Conservation (phyloP, 1,140 invertebrate species). For the Drosophila rhopaloa region DNA sequence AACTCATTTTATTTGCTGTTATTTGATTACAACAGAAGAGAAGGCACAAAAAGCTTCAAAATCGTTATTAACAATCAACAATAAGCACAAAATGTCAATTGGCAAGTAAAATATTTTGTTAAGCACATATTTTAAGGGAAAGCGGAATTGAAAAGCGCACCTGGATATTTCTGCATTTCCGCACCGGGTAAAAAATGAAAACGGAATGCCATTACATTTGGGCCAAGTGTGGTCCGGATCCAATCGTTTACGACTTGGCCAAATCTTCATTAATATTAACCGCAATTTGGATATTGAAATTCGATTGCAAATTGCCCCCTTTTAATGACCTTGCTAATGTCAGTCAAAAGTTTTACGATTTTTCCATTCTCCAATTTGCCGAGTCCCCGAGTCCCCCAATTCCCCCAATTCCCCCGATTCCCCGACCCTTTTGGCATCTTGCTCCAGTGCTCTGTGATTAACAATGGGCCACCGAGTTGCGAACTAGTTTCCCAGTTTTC, state of each 20-base stretch:
- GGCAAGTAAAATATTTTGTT: too few species aligned
- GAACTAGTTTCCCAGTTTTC: conserved; percentile 30
- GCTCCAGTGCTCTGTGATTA: conserved; percentile 10
- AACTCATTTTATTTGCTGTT: too few species aligned
- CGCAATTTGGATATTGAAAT: conserved; percentile 20
- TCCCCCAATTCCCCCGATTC: neutral
- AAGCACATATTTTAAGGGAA: too few species aligned
- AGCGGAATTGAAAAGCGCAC: neutral
- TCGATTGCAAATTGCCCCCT: conserved; percentile 41
- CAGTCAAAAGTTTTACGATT: conserved; percentile 10
- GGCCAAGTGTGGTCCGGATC: neutral
- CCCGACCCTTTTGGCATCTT: neutral
- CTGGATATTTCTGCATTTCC: conserved; percentile 8
- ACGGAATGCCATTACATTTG: conserved; percentile 11
- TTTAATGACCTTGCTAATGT: conserved; percentile 31
- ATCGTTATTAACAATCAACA: too few species aligned
- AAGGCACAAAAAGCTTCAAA: too few species aligned
- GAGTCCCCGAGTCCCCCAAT: neutral
- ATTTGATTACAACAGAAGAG: too few species aligned
- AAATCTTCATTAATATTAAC: conserved; percentile 40
- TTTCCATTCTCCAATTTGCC: neutral
- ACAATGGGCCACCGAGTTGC: conserved; percentile 28
- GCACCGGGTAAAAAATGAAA: neutral
- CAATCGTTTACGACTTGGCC: neutral
- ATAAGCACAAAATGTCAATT: too few species aligned